Percentiles rank a stretch among this genome's conserved stretches.
These are phyloP conservation scores for Apamea epomidion DNA, from an alignment of 2,888 invertebrate species.

Conservation along the genomic window DNA sequence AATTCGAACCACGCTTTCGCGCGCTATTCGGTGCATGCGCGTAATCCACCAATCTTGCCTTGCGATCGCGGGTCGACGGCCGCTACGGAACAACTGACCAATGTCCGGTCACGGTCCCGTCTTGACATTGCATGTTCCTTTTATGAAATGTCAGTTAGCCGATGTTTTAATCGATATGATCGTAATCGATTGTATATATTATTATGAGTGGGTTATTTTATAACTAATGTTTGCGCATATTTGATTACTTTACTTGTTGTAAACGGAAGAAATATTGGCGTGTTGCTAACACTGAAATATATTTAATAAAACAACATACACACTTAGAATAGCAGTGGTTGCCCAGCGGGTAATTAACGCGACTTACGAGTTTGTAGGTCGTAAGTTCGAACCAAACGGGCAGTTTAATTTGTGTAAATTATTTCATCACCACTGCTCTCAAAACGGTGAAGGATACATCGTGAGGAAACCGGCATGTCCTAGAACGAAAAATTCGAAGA, in stretches of 20 bases:
- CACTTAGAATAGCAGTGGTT: not conserved
- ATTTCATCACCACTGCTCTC: no score
- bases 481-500: no score
- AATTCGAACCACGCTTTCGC: constrained; percentile 78
- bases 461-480: no score
- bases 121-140: constrained; percentile 81
- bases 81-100: constrained; percentile 73
- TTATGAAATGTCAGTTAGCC: constrained; percentile 68
- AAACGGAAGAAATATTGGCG: not conserved
- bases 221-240: not conserved
- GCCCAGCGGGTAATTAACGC: no score
- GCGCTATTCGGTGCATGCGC: constrained; percentile 76
- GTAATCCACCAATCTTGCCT: constrained; percentile 80
- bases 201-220: constrained; percentile 18
- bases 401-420: no score
- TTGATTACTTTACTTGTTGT: not conserved
- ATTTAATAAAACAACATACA: not conserved
- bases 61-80: constrained; percentile 79
- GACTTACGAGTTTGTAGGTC: no score
- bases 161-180: constrained; percentile 58
- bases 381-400: no score
- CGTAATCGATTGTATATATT: constrained; percentile 50
- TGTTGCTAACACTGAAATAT: not conserved
- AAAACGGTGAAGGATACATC: no score
- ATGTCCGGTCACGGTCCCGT: constrained; percentile 83